Evolutionary conservation across 2,888 invertebrate genomes (phyloP), one percentile per base, ranked within the genome.

Genomic region (Hirtodrosophila confusa): DNA sequence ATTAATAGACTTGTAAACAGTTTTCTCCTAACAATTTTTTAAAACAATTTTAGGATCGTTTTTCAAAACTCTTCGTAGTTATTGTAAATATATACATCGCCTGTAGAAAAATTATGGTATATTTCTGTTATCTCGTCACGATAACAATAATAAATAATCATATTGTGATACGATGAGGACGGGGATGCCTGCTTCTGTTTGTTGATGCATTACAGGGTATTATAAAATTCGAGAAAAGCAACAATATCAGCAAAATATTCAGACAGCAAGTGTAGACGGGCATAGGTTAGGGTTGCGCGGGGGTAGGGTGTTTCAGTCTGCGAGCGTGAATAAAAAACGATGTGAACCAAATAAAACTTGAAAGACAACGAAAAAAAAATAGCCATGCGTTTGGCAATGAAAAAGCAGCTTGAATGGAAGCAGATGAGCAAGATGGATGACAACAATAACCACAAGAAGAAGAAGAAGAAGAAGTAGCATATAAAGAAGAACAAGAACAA

Each of bases 261-360:
- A 58, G 51, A 58, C 70, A 50, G 37, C 36, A 11, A n/a, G 31
- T n/a, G 17, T 8, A 11, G 3, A 29, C 11, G 7, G 1, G 7
- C 3, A 7, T 9, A 2, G 36, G 27, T 5, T 17, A 12, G 23
- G 43, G 47, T 33, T 8, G 17, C 3, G 11, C n/a, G 29, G 33
- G 3, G 31, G 17, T 35, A 11, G 11, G 36, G 35, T 44, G 27
- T 3, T 27, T 43, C 23, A 39, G 69, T 68, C 69, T 56, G 62
- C 50, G 37, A 33, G 48, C 62, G 40, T 47, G 62, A 51, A 36
- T 43, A 75, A 54, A 64, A 55, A 55, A 48, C 66, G 66, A 66
- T 72, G 67, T 66, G 68, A 67, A 73, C 53, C 44, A 76, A 65
- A 64, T 56, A 41, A 65, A 72, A 72, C 50, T 55, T 41, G 56